Conservation (phyloP, 2,888 invertebrate species). For the Dugesia japonica region DNA sequence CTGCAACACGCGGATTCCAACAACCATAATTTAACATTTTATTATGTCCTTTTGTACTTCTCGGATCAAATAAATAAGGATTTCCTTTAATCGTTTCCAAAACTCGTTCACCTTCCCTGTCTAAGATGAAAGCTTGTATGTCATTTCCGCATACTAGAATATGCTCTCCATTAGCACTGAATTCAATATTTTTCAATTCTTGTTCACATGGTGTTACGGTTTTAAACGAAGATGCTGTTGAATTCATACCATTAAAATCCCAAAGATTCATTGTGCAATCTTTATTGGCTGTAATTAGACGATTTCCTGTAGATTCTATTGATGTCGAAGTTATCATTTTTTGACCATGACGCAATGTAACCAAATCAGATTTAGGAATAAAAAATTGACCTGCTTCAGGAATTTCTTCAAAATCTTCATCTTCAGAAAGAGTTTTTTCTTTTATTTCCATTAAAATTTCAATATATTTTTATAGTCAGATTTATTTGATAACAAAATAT, state of each 20-base stretch:
- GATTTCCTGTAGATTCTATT: background rate
- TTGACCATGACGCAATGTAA: background rate
- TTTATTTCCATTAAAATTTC: too few species aligned
- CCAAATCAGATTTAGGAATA: background rate
- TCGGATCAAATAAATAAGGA: constrained; percentile 83
- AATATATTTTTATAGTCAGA: too few species aligned
- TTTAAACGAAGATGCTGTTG: constrained; percentile 62
- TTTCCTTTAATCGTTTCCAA: constrained; percentile 83
- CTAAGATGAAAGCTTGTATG: constrained; percentile 65
- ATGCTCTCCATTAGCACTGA: constrained; percentile 69
- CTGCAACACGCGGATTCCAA: constrained; percentile 33
- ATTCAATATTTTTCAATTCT: constrained; percentile 72
- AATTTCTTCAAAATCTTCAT: background rate
- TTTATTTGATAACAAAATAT: too few species aligned
- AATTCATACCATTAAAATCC: constrained; percentile 60
- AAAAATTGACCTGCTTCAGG: background rate
- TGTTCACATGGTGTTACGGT: constrained; percentile 87
- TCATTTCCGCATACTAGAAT: constrained; percentile 79
- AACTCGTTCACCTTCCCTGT: constrained; percentile 78
- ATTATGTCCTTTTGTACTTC: constrained; percentile 58
- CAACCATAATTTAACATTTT: constrained; percentile 30
- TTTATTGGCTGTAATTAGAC: constrained; percentile 47
- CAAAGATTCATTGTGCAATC: constrained; percentile 77
- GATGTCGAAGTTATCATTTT: constrained; percentile 1
- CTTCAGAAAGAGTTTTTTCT: background rate